A percentile compares a stretch with the other conserved stretches of the same genome.
phyloP scores from a whole-genome alignment of 2,113 vertebrate genomes.

The Vombatus ursinus region DNA sequence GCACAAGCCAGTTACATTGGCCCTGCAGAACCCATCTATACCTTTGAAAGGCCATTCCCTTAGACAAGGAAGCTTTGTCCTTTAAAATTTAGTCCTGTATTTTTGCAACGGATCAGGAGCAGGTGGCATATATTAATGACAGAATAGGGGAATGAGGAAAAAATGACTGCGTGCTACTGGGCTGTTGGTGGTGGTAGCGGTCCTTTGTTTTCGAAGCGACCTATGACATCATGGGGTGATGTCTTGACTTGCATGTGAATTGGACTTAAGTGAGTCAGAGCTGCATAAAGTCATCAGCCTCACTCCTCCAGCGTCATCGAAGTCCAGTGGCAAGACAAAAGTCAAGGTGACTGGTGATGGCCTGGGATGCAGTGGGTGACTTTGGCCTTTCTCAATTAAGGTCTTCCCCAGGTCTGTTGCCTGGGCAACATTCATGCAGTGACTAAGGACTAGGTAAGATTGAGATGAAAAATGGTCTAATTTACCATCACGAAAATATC shows the following conservation, averaged over 20 bases:
- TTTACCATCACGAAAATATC: neutral
- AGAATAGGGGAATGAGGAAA: neutral
- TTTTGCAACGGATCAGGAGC: neutral
- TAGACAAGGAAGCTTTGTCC: neutral
- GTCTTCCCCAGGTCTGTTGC: neutral
- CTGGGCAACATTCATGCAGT: neutral
- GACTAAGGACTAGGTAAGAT: neutral
- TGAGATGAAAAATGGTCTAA: neutral
- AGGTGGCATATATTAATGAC: neutral
- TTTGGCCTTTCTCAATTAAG: neutral
- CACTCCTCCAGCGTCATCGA: neutral
- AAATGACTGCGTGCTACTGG: neutral
- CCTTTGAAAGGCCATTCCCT: neutral
- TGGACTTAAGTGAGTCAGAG: no score
- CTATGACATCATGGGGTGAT: neutral
- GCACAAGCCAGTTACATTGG: neutral
- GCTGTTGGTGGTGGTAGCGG: neutral
- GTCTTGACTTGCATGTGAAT: neutral
- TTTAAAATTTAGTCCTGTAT: neutral
- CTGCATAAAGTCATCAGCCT: no score
- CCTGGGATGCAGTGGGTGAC: neutral
- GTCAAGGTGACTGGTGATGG: neutral
- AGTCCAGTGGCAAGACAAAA: neutral
- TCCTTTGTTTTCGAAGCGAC: neutral
- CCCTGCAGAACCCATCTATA: neutral